Conservation (phyloP, 2,797 vertebrate species). For the Sebastes nivosus region DNA sequence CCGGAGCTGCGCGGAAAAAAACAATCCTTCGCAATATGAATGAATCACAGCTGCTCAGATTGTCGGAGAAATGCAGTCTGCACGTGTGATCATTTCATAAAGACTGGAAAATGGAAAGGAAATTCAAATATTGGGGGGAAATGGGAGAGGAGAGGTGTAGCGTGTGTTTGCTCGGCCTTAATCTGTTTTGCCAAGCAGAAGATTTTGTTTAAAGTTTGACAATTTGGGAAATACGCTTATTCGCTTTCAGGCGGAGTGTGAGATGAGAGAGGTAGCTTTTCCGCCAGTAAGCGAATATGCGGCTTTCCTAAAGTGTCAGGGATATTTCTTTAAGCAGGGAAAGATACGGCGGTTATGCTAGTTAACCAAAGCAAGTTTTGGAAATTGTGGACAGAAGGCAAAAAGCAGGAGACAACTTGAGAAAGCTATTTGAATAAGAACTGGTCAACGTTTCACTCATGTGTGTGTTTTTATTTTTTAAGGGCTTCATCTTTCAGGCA, state of each 20-base stretch:
- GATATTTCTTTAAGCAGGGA: conserved; percentile 28
- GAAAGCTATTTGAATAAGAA: conserved; percentile 16
- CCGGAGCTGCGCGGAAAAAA: conserved; percentile 14
- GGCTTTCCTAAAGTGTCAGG: not conserved
- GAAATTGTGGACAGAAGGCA: conserved; percentile 69
- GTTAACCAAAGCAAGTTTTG: conserved; percentile 86
- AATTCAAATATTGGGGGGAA: conserved; percentile 5
- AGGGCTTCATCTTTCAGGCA: conserved; percentile 85
- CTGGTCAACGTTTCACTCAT: conserved; percentile 28
- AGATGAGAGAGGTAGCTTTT: not conserved
- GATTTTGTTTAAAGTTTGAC: not conserved
- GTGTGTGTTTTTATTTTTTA: conserved; percentile 59
- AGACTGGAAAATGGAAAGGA: conserved; percentile 25
- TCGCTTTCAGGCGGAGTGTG: not conserved
- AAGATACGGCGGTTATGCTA: conserved; percentile 78
- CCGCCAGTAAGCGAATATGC: accelerated
- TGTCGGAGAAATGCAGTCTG: conserved; percentile 44
- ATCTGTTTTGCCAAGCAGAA: conserved; percentile 9
- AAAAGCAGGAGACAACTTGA: conserved; percentile 63
- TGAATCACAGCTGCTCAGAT: conserved; percentile 20
- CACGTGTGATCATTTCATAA: conserved; percentile 21
- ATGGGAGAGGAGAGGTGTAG: not conserved
- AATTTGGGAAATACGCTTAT: conserved; percentile 6
- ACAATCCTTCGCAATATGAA: not conserved
- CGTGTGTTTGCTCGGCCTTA: conserved; percentile 63